A percentile compares a stretch with the other conserved stretches of the same genome.
Evolutionary conservation across 2,113 vertebrate genomes (phyloP).

Genomic region (Vanacampus margaritifer): DNA sequence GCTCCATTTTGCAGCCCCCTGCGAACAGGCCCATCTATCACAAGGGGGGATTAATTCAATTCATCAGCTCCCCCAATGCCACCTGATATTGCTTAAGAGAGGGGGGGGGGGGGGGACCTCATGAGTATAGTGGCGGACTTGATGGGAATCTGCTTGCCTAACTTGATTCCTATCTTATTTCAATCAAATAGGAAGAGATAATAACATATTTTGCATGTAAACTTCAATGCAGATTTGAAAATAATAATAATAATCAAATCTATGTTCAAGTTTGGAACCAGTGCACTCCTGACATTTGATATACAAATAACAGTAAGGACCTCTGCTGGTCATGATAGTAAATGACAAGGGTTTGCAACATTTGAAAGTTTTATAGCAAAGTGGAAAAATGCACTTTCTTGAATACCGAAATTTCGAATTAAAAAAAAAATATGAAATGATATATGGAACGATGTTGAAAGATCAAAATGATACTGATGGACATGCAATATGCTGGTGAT

Average conservation of each 20-base stretch:
- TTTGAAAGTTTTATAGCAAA: too few species aligned
- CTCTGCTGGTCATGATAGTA: conserved; percentile 37
- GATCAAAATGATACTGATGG: too few species aligned
- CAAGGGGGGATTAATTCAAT: conserved; percentile 74
- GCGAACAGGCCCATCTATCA: conserved; percentile 76
- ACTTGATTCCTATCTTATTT: neutral
- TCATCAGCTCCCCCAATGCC: conserved; percentile 74
- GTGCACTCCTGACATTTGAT: too few species aligned
- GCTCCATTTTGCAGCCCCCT: conserved; percentile 68
- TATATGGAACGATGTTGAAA: too few species aligned
- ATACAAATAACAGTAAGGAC: conserved; percentile 13
- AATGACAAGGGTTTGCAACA: neutral
- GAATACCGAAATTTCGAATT: too few species aligned
- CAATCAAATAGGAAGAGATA: too few species aligned
- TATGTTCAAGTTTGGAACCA: neutral
- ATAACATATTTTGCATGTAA: too few species aligned
- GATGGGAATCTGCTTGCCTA: conserved; percentile 44
- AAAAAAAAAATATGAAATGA: too few species aligned
- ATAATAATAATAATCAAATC: neutral
- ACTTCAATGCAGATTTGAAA: neutral
- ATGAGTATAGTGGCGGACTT: conserved; percentile 68
- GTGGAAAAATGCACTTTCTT: too few species aligned
- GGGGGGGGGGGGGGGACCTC: conserved; percentile 65
- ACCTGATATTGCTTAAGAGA: conserved; percentile 75
- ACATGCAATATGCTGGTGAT: too few species aligned